Conservation (phyloP, 2,888 invertebrate genomes). For the Macrophya alboannulata region DNA sequence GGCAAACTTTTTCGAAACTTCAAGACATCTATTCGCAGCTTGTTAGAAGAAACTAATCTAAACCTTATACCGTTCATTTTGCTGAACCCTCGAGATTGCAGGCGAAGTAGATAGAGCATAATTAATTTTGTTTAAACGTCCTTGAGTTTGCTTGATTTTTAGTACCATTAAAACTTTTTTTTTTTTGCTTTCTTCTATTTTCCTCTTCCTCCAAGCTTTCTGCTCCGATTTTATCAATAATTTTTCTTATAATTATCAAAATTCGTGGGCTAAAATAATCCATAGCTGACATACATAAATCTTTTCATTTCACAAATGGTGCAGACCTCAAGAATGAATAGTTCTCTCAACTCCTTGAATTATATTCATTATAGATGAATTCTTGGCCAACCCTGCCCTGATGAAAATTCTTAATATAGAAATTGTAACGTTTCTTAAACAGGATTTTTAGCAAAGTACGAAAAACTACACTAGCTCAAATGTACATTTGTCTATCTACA, state of each 20-base stretch:
- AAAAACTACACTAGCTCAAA: not conserved
- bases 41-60: constrained; percentile 16
- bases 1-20: constrained; percentile 28
- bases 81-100: not conserved
- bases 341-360: not conserved
- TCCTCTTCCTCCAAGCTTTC: not conserved
- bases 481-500: not conserved
- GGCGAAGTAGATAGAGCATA: not conserved
- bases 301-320: no score
- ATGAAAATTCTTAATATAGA: not conserved
- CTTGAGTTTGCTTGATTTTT: not conserved
- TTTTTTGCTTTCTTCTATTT: not conserved
- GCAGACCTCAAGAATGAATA: not conserved
- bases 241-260: not conserved
- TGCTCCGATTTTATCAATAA: not conserved
- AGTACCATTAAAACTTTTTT: not conserved
- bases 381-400: not conserved
- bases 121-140: constrained; percentile 1
- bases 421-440: not conserved
- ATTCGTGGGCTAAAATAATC: no score
- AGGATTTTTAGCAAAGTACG: not conserved
- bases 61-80: constrained; percentile 1
- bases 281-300: no score
- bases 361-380: not conserved
- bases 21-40: not conserved